Evolutionary conservation across 1,140 invertebrate genomes (phyloP), one percentile per base, ranked within the genome.

Genomic region (Ceratina japonica): DNA sequence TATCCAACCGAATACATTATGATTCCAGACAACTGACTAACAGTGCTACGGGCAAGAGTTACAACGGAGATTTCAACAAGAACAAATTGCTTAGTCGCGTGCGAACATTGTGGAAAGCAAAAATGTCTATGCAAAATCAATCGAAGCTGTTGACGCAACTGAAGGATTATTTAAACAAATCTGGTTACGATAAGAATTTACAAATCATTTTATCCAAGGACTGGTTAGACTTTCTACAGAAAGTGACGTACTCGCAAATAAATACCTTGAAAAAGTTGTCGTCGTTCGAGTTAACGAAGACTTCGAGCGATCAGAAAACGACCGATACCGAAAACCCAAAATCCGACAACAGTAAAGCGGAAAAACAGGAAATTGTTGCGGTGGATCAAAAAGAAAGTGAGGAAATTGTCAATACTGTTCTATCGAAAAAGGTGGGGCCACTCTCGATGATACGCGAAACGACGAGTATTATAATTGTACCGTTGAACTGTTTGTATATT

Each of bases 181-280:
- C 91, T 49, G 90, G 91, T 62, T 91, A 89, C 37, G 92, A 93
- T n/a, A 93, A 92, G 71, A 91, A 88, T 75, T 72, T 93, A 37
- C 92, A 93, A 63, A 88, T 92, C 51, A 82, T 89, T n/a, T 69
- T 94, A 8, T 93, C 91, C 66, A 94, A 93, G 83, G 92, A 94
- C 78, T 94, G 94, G 91, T 85, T 92, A 4, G 90, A 93, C 2
- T 88, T 92, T 56, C 81, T 94, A 31, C 92, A 94, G 80, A 93
- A 89, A 83, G 70, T 92, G 18, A 89, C 91, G 0, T 91, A 90
- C 20, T 85, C 87, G 0, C 89, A 90, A 66, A 87, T 91, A 5
- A 82, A 91, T 64, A 85, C 79, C 0, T 80, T 91, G 2, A 88
- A 89, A 70, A 93, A 91, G 71, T 87, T 91, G 78, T 91, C 92